phyloP scores from a whole-genome alignment of 2,888 invertebrate genomes.

The Drosophila atripex region DNA sequence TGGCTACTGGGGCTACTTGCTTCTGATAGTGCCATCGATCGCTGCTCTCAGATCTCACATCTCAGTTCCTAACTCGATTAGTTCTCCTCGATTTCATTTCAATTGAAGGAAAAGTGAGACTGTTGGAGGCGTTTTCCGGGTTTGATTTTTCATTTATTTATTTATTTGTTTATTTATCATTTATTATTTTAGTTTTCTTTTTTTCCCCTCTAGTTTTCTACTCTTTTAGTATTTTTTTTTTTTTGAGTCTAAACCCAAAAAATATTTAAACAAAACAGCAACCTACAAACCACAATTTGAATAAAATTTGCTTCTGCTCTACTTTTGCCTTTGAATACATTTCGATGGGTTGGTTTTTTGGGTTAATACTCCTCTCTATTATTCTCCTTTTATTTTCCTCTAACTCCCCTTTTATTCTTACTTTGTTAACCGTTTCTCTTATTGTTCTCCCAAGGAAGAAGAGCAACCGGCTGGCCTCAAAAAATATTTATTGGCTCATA shows the following conservation, averaged over 20 bases:
- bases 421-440: neutral
- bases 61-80: conserved; percentile 17
- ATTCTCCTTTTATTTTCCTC: neutral
- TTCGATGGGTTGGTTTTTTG: neutral
- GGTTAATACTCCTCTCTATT: neutral
- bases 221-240: neutral
- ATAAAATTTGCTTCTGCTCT: conserved; percentile 23
- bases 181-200: neutral
- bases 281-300: conserved; percentile 8
- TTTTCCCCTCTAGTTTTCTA: no score
- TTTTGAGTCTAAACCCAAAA: neutral
- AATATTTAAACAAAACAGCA: neutral
- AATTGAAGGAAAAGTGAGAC: conserved; percentile 12
- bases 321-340: conserved; percentile 15
- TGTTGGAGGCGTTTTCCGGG: neutral
- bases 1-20: neutral
- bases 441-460: neutral
- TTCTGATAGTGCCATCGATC: conserved; percentile 12
- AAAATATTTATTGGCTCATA: conserved; percentile 19
- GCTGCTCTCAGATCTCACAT: no score
- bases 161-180: no score
- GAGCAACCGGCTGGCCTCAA: neutral
- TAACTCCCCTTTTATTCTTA: neutral
- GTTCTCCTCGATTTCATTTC: conserved; percentile 18
- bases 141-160: neutral